Percentiles rank a stretch among this genome's conserved stretches.
phyloP scores from a whole-genome alignment of 1,140 invertebrate genomes.

The Bathynomus jamesi region DNA sequence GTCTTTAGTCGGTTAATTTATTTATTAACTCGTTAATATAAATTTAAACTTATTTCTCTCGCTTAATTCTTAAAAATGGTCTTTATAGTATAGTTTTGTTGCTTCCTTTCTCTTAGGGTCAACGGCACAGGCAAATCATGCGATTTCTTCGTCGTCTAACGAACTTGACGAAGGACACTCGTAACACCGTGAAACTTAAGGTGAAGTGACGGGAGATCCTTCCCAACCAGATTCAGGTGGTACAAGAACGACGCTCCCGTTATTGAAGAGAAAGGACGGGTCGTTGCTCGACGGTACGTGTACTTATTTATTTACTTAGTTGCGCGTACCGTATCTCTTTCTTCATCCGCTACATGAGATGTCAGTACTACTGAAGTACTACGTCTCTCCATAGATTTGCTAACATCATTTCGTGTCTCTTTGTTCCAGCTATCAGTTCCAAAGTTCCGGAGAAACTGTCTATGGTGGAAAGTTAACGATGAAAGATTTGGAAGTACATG shows the following conservation, averaged over 20 bases:
- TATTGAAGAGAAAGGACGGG: slow-evolving; percentile 16
- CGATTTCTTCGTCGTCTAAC: slow-evolving; percentile 41
- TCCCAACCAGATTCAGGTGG: slow-evolving; percentile 54
- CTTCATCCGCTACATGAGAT: too few species aligned
- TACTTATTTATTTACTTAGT: too few species aligned
- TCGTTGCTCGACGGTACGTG: slow-evolving; percentile 1
- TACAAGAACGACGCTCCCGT: slow-evolving; percentile 55
- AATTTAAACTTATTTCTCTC: too few species aligned
- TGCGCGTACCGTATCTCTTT: too few species aligned
- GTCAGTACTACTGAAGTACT: too few species aligned
- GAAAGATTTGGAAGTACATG: slow-evolving; percentile 53
- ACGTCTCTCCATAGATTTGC: too few species aligned
- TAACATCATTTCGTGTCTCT: not conserved
- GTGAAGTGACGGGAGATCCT: slow-evolving; percentile 57
- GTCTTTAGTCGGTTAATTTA: too few species aligned
- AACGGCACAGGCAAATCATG: not conserved
- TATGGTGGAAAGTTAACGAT: slow-evolving; percentile 52
- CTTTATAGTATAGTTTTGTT: too few species aligned
- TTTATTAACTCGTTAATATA: too few species aligned
- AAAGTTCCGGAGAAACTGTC: slow-evolving; percentile 14
- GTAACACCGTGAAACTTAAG: slow-evolving; percentile 55
- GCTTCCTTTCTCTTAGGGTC: too few species aligned
- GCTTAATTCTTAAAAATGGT: too few species aligned
- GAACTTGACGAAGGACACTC: slow-evolving; percentile 58
- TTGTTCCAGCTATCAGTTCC: slow-evolving; percentile 18